These are phyloP conservation scores for Tamias sibiricus DNA, from an alignment of 2,113 vertebrate species.

Conservation along the genomic window DNA sequence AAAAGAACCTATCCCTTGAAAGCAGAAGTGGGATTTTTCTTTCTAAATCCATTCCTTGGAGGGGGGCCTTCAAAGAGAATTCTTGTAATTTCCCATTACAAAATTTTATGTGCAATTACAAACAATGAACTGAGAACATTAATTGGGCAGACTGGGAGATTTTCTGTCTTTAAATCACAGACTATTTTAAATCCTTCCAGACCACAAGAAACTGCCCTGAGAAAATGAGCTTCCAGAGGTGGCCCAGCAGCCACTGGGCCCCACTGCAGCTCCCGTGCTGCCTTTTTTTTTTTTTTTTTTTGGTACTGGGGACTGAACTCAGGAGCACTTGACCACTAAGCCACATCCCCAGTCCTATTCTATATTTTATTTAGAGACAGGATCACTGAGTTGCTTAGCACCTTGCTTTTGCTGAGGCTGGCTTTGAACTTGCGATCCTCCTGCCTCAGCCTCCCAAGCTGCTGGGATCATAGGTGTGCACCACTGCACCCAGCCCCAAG, in stretches of 20 bases:
- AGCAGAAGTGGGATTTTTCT: constrained; percentile 67
- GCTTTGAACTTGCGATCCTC: too few relatives aligned
- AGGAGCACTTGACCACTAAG: too few relatives aligned
- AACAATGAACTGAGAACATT: constrained; percentile 75
- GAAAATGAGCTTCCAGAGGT: constrained; percentile 6
- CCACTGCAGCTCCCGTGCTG: background rate
- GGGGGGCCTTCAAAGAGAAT: constrained; percentile 70
- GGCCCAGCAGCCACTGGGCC: background rate
- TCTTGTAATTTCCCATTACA: constrained; percentile 75
- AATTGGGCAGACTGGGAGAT: constrained; percentile 65
- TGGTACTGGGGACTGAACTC: too few relatives aligned
- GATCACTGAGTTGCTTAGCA: too few relatives aligned
- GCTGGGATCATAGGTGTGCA: too few relatives aligned
- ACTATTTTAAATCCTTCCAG: constrained; percentile 64
- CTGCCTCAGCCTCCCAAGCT: too few relatives aligned
- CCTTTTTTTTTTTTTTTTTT: too few relatives aligned
- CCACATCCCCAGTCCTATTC: too few relatives aligned
- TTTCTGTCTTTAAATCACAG: constrained; percentile 69
- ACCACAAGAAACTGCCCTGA: constrained; percentile 8
- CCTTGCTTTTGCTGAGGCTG: too few relatives aligned
- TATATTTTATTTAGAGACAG: too few relatives aligned
- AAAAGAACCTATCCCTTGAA: constrained; percentile 53
- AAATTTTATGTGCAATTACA: constrained; percentile 75
- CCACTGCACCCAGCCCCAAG: too few relatives aligned
- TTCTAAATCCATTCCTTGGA: constrained; percentile 55